Percentiles rank a stretch among this genome's conserved stretches.
phyloP scores from a whole-genome alignment of 2,113 vertebrate genomes.

The Aspidoscelis tigris region DNA sequence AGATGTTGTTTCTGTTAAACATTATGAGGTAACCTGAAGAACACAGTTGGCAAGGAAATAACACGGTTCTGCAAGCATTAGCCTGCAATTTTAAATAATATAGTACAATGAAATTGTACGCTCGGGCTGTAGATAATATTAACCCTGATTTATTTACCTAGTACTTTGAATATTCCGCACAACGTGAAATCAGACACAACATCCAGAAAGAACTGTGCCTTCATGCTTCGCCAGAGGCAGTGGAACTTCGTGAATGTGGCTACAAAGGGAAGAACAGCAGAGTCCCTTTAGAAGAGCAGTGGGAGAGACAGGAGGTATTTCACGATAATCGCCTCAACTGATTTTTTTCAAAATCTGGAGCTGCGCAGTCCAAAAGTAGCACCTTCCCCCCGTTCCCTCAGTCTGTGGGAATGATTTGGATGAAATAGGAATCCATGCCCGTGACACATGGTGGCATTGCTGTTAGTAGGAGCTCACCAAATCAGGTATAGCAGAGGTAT shows the following conservation, averaged over 20 bases:
- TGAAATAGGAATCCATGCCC: no score
- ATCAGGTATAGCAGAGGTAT: no score
- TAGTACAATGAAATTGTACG: background rate
- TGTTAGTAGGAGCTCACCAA: no score
- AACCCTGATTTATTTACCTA: slow-evolving; percentile 62
- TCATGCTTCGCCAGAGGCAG: slow-evolving; percentile 76
- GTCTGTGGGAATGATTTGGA: no score
- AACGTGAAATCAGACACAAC: slow-evolving; percentile 92
- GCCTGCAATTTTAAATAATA: background rate
- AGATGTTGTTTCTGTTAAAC: background rate
- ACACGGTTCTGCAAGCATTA: background rate
- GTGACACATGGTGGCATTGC: no score
- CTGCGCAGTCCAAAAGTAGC: background rate
- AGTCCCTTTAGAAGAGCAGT: slow-evolving; percentile 83
- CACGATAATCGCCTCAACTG: background rate
- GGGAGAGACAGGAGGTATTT: slow-evolving; percentile 89
- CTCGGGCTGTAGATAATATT: background rate
- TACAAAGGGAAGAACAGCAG: slow-evolving; percentile 85
- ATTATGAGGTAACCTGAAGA: background rate
- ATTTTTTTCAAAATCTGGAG: background rate
- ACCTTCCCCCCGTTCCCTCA: no score
- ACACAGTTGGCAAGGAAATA: background rate
- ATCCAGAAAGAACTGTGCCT: slow-evolving; percentile 96
- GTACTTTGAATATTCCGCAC: slow-evolving; percentile 95
- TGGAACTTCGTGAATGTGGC: slow-evolving; percentile 86